phyloP scores from a whole-genome alignment of 64 coral and sea anemone genomes.

The Acropora tenuis region DNA sequence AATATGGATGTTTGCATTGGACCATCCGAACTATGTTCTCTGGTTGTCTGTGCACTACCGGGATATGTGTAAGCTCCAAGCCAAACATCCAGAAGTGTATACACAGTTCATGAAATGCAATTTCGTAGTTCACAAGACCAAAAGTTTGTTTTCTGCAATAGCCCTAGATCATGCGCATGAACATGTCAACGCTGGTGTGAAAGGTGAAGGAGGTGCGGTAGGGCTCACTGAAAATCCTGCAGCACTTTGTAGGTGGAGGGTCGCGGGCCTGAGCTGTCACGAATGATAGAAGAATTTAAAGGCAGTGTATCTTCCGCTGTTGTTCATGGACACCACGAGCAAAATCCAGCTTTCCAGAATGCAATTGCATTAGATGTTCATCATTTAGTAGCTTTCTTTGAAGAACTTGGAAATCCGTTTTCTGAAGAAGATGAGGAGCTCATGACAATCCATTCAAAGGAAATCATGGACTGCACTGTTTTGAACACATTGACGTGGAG shows the following conservation, averaged over 20 bases:
- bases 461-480: conserved; percentile 25
- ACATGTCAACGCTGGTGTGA: conserved; percentile 29
- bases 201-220: conserved; percentile 43
- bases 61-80: conserved; percentile 9
- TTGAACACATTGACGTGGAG: conserved; percentile 13
- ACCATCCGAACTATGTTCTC: not conserved
- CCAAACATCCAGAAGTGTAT: not conserved
- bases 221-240: conserved; percentile 45
- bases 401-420: conserved; percentile 43
- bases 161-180: conserved; percentile 41
- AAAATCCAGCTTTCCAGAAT: not conserved
- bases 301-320: not conserved
- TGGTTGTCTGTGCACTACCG: conserved; percentile 37
- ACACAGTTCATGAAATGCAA: not conserved
- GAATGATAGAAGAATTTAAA: conserved; percentile 43
- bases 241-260: conserved; percentile 27
- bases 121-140: conserved; percentile 43
- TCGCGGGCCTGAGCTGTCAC: not conserved
- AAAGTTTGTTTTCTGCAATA: not conserved
- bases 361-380: conserved; percentile 15
- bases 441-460: conserved; percentile 25
- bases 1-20: conserved; percentile 33
- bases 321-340: not conserved
- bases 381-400: conserved; percentile 3
- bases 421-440: not conserved